These are phyloP conservation scores for Mantis religiosa DNA, from an alignment of 2,888 invertebrate species.

Conservation along the genomic window DNA sequence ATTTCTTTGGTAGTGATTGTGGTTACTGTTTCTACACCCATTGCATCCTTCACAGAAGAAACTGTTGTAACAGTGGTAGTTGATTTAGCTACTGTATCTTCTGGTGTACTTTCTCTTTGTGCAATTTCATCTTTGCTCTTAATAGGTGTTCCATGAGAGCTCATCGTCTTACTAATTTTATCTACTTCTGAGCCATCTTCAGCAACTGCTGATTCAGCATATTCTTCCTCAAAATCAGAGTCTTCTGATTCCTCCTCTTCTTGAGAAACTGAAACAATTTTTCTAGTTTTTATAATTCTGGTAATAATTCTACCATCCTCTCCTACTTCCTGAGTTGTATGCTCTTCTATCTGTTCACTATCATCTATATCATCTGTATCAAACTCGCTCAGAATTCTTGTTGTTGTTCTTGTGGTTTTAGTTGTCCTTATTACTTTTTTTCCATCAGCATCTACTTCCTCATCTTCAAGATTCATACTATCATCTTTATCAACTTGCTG, in stretches of 20 bases:
- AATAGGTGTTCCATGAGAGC: not conserved
- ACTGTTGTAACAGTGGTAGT: conserved; percentile 19
- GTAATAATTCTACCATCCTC: conserved; percentile 17
- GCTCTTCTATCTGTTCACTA: not conserved
- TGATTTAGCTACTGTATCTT: conserved; percentile 7
- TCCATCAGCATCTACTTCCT: not conserved
- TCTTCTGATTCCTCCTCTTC: conserved; percentile 1
- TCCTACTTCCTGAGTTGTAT: conserved; percentile 2
- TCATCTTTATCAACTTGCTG: conserved; percentile 8
- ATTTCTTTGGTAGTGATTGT: conserved; percentile 51
- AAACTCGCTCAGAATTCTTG: not conserved
- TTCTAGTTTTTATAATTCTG: conserved; percentile 9
- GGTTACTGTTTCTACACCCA: conserved; percentile 50
- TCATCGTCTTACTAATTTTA: not conserved
- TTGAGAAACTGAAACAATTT: not conserved
- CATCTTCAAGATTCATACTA: not conserved
- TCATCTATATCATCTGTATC: not conserved
- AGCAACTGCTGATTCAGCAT: conserved; percentile 1
- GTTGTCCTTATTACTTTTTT: not conserved
- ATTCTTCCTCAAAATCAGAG: conserved; percentile 10
- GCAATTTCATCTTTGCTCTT: not conserved
- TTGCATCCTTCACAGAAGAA: conserved; percentile 13
- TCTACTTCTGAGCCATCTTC: conserved; percentile 3
- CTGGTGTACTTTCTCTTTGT: not conserved
- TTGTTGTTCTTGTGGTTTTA: conserved; percentile 10